Evolutionary conservation across 2,797 vertebrate species (phyloP), one percentile per base, ranked within the genome.

Genomic region (Girardinus metallicus): DNA sequence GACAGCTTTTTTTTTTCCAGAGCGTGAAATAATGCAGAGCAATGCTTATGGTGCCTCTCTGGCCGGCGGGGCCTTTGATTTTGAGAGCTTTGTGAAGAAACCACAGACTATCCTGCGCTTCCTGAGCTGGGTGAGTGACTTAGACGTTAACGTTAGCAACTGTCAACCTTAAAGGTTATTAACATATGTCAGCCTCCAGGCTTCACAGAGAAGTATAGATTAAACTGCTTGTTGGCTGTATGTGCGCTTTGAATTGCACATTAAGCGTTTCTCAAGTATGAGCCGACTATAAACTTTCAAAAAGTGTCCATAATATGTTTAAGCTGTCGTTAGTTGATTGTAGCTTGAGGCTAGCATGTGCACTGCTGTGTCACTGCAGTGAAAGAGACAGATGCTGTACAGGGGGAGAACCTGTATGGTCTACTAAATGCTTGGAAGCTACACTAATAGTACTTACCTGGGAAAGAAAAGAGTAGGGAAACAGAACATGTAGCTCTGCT

Each of bases 91-190:
- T 62, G 0, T 94, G 0, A 94, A 90, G 64, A 92, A 93, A 75
- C 95, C 95, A 13, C 95, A 95, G 80, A 96, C 95, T 34, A 80
- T 96, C 36, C 26, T 93, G 75, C 94, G 96, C 74, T 79, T 86
- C 73, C 76, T 96, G 68, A 94, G 95, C 80, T 96, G 96, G 96
- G 96, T 96, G 89, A 96, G 95, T 94, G 64, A 79, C 81, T 72
- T 51, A 77, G 71, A 77, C 74, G 66, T 80, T 86, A 91, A 76
- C 71, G 68, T 80, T 85, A 91, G 83, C 83, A 75, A 60, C 72
- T 36, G 57, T 70, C 87, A 90, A 86, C 82, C 79, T 8, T 53
- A 13, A 87, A 88, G 79, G 55, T 60, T 60, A 3, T n/a, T 87
- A 89, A 86, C 93, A 93, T 75, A 89, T 93, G 93, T 87, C 36